Conservation (phyloP, 2,113 vertebrate species). For the Alligator sinensis region DNA sequence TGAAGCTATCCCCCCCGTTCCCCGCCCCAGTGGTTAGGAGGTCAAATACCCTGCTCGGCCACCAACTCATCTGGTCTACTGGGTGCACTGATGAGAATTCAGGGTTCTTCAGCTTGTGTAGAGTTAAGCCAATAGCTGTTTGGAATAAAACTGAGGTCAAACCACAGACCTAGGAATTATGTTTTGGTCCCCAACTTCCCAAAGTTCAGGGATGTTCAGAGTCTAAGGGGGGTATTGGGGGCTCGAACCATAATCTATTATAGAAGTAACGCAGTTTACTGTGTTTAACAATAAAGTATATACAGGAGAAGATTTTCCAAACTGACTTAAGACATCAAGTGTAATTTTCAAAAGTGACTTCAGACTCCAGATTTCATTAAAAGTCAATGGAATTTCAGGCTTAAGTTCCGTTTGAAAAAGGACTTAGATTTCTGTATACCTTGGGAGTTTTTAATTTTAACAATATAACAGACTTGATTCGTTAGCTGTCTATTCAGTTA, state of each 20-base stretch:
- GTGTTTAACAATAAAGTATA: background rate
- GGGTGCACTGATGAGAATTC: background rate
- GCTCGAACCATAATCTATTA: no score
- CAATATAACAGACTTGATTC: conserved; percentile 43
- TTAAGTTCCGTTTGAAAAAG: conserved; percentile 2
- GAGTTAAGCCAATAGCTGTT: background rate
- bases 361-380: conserved; percentile 24
- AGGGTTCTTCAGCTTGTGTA: background rate
- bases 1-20: no score
- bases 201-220: background rate
- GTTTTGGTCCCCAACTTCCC: background rate
- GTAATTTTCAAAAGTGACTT: conserved; percentile 27
- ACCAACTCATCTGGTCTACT: background rate
- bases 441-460: conserved; percentile 32
- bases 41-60: no score
- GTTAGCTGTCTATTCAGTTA: conserved; percentile 42
- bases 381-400: conserved; percentile 11
- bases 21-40: no score
- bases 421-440: conserved; percentile 27
- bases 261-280: no score
- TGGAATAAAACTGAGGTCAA: background rate
- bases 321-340: background rate
- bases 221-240: background rate
- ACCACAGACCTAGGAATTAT: background rate
- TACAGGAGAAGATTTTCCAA: background rate